Evolutionary conservation across 2,888 invertebrate species (phyloP).

Genomic region (Epinotia nisella): DNA sequence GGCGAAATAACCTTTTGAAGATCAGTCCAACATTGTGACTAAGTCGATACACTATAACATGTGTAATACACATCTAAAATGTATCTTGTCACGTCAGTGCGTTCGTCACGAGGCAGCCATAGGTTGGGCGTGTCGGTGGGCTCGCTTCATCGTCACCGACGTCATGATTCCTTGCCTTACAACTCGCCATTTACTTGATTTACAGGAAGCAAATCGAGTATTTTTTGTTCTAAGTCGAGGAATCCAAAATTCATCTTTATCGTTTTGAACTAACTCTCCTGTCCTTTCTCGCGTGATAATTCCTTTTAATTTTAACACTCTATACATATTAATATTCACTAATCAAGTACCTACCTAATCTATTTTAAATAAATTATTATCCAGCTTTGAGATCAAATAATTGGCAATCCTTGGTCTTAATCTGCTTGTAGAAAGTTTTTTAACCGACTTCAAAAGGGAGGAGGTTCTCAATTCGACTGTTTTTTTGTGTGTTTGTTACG

Average conservation of each 20-base stretch:
- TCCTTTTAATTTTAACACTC: background rate
- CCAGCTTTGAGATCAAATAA: background rate
- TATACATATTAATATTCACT: background rate
- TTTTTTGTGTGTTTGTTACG: no score
- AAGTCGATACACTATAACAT: background rate
- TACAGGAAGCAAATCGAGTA: background rate
- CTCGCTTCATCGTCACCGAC: conserved; percentile 11
- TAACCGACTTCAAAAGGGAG: no score
- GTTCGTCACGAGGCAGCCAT: conserved; percentile 1
- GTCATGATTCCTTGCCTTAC: background rate
- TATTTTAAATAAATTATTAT: background rate
- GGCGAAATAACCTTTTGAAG: no score
- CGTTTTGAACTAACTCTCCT: background rate
- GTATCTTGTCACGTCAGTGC: background rate
- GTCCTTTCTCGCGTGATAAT: no score
- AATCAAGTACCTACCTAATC: background rate
- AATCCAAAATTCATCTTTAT: background rate
- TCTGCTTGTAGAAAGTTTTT: background rate
- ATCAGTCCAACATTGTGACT: background rate
- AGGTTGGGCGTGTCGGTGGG: conserved; percentile 22
- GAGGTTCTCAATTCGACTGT: no score
- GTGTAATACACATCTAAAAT: background rate
- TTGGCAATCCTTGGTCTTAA: background rate
- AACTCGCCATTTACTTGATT: background rate
- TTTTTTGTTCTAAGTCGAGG: background rate